Base-by-base conservation (phyloP, 2,113 vertebrate species). In the Motacilla tschutschensis region DNA sequence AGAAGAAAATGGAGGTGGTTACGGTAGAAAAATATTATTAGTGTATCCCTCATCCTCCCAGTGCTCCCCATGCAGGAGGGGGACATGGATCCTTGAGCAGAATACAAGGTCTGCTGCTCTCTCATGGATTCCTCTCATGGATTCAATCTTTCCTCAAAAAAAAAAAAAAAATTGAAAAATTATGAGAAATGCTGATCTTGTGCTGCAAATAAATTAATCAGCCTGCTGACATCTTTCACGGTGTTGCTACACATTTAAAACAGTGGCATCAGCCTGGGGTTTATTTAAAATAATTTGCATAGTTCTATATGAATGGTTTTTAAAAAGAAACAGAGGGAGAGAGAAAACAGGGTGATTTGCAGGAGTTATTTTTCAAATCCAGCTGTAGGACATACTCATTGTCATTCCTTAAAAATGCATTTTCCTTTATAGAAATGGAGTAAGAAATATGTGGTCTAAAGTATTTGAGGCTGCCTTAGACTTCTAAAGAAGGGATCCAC, bases 1-100 rank as follows among this genome's bases (percentile, higher is more conserved):
- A 86, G 75, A 95, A 95, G 95, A 83, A 96, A 95, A 88, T 62
- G 55, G 69, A 90, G 80, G 83, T 43, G 89, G 72, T 71, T 95
- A 89, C 1, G 6, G 75, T 60, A 90, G 47, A 50, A 92, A 94
- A 94, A 92, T 46, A 72, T 71, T 66, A 75, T 88, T 67, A 91
- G 82, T 63, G 72, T 59, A 57, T 80, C 79, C 84, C 88, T 89
- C 63, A 38, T 85, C 82, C 79, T 89, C 78, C 71, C 76, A 26
- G n/a, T n/a, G n/a, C 83, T 89, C 72, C 85, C 43, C 53, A 82
- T 7, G 4, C 50, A 93, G 69, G 72, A 93, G 93, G 76, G 75
- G 81, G 63, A 91, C 73, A 63, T 6, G 78, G 86, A 79, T 94
- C 75, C 70, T 95, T 93, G 70, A 88, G 66, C 89, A 94, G 70